These are phyloP conservation scores for Drosophila austrosaltans DNA, from an alignment of 2,888 invertebrate species.

Conservation along the genomic window DNA sequence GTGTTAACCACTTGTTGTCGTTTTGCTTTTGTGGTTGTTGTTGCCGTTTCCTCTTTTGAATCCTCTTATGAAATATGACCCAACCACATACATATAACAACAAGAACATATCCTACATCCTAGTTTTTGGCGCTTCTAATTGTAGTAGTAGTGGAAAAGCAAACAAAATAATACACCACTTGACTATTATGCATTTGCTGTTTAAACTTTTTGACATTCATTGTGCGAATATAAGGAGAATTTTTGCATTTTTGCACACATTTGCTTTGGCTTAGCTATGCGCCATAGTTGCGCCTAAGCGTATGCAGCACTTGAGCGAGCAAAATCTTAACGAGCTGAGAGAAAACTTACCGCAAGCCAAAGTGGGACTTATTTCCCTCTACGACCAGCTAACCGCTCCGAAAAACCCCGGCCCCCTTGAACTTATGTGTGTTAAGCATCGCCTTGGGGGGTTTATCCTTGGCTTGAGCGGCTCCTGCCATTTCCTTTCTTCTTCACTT, in stretches of 20 bases:
- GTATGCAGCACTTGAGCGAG: conserved; percentile 47
- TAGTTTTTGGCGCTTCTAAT: conserved; percentile 46
- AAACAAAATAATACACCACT: conserved; percentile 41
- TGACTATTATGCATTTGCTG: conserved; percentile 58
- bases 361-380: conserved; percentile 45
- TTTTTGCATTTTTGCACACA: conserved; percentile 23
- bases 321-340: conserved; percentile 40
- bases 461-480: conserved; percentile 37
- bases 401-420: conserved; percentile 8
- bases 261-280: conserved; percentile 25
- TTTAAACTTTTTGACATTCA: conserved; percentile 67
- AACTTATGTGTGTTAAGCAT: conserved; percentile 33
- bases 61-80: conserved; percentile 39
- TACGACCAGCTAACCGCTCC: neutral
- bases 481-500: conserved; percentile 15
- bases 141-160: conserved; percentile 40
- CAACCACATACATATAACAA: conserved; percentile 14
- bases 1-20: conserved; percentile 55
- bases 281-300: conserved; percentile 53
- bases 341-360: conserved; percentile 43
- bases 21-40: conserved; percentile 20
- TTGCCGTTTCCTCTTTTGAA: conserved; percentile 25
- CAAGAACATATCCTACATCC: neutral
- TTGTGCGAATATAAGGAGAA: conserved; percentile 21
- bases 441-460: conserved; percentile 44